Percentiles rank a stretch among this genome's conserved stretches.
These are phyloP conservation scores for Junonia oenone DNA, from an alignment of 2,888 invertebrate genomes.

Conservation along the genomic window DNA sequence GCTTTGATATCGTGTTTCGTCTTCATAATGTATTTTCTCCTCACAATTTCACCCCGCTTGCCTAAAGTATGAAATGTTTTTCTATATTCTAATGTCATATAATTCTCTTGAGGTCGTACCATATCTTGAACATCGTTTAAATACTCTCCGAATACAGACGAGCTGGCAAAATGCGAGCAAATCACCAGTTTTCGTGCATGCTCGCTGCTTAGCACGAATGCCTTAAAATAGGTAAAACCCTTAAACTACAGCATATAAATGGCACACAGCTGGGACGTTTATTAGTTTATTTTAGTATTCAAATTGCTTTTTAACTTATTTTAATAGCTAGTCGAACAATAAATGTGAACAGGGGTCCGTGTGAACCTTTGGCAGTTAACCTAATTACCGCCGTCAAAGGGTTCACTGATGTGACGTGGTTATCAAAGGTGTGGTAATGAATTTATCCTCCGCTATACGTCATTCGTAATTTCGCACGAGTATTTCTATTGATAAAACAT, in stretches of 20 bases:
- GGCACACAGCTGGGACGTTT: background rate
- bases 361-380: conserved; percentile 13
- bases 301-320: background rate
- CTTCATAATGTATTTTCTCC: background rate
- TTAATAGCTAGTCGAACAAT: background rate
- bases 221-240: background rate
- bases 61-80: background rate
- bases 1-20: background rate
- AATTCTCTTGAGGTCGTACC: no score
- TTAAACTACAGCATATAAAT: background rate
- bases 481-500: background rate
- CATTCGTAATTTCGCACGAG: background rate
- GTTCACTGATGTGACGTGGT: conserved; percentile 5
- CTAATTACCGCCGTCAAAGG: conserved; percentile 16
- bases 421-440: background rate
- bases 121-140: no score
- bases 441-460: background rate
- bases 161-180: no score
- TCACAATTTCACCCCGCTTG: background rate
- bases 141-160: no score
- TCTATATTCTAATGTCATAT: no score
- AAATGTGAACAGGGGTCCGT: background rate
- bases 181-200: no score
- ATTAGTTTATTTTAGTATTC: background rate
- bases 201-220: no score